Base-by-base conservation (phyloP, 1,140 invertebrate genomes). In the Drosophila pruinosa region DNA sequence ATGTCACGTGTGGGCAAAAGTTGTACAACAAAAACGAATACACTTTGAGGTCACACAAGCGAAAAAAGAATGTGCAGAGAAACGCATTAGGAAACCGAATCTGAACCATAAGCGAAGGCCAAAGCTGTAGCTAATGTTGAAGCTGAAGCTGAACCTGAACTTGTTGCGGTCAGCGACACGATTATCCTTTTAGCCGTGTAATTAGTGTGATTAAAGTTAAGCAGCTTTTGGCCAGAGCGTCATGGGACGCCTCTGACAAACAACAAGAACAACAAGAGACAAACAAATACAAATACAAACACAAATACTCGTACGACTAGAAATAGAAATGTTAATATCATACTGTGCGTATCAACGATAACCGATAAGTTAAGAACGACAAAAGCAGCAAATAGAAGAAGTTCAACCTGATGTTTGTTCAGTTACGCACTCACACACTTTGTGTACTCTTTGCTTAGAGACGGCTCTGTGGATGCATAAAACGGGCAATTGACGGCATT, bases 101-200 rank as follows among this genome's bases (percentile, higher is more conserved):
- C n/a, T 24, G 12, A 43, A 21, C 10, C 41, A 43, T 12, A 43
- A 43, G 19, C 17, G 41, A 21, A 21, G 4, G 10, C 17, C 10
- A 19, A 21, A 19, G 39, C 14, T 17, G 8, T 17, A 22, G 22
- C 10, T 17, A n/a, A 45, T 22, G 41, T 7, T 22, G 12, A 22
- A 70, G 41, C 24, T 45, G 12, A 69, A 56, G 41, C 31, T 56
- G 50, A 31, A 56, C 10, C 26, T 47, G 7, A 17, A 70, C 10
- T 56, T 54, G 50, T 56, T 72, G 78, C 75, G 79, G 81, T 80
- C 82, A 77, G 75, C 68, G 75, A 89, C 86, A 89, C 62, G 86
- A 89, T 83, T 88, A 90, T 90, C 86, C 86, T 89, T 89, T 89
- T 89, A 89, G 81, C 86, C 79, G 61, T 56, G 82, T 88, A 89